Percentiles rank a stretch among this genome's conserved stretches.
Conservation (phyloP, 2,888 invertebrate genomes). For the Eupithecia dodoneata region DNA sequence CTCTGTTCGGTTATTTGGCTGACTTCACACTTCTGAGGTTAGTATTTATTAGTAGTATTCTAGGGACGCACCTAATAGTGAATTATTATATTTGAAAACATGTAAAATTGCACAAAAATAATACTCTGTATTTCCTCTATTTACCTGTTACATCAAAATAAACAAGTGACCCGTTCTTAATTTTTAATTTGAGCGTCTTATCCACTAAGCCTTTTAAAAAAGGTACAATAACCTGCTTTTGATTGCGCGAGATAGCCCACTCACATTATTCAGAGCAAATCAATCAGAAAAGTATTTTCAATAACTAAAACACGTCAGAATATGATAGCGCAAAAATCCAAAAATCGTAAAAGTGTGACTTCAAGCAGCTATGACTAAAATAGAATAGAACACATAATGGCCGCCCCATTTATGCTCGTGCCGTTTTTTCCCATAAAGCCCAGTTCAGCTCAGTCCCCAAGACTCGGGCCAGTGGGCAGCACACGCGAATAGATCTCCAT, state of each 20-base stretch:
- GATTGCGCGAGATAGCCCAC: not conserved
- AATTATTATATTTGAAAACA: not conserved
- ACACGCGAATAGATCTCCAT: slow-evolving; percentile 48
- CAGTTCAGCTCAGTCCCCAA: slow-evolving; percentile 22
- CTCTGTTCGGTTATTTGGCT: slow-evolving; percentile 22
- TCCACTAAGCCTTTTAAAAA: not conserved
- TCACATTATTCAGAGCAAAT: not conserved
- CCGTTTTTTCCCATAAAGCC: slow-evolving; percentile 25
- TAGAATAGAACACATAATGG: slow-evolving; percentile 1
- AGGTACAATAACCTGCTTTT: not conserved
- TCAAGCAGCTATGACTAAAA: not conserved
- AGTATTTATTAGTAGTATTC: not conserved
- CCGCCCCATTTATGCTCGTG: not conserved
- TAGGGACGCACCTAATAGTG: not conserved
- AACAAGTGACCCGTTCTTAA: not conserved
- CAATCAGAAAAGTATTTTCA: not conserved
- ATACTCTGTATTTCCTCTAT: not conserved
- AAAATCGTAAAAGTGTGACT: not conserved
- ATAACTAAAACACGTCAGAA: not conserved
- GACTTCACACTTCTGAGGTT: not conserved
- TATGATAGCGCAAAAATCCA: not conserved
- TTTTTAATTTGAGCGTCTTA: not conserved
- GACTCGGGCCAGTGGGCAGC: slow-evolving; percentile 43
- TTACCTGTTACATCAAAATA: not conserved
- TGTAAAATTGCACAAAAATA: not conserved